phyloP scores from a whole-genome alignment of 2,888 invertebrate species.

The Pyrrhia umbra region DNA sequence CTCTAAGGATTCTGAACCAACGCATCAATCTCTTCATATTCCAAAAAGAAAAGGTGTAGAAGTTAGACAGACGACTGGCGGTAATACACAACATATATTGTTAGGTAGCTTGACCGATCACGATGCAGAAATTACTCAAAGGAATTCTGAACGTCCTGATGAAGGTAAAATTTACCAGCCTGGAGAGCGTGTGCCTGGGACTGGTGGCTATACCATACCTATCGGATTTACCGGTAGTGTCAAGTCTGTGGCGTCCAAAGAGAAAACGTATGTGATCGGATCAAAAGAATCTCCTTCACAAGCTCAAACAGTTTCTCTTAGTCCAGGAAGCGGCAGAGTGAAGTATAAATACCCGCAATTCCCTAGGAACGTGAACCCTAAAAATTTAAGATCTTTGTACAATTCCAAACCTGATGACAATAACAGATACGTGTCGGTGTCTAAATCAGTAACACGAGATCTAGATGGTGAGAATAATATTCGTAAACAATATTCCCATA shows the following conservation, averaged over 20 bases:
- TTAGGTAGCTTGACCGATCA: slow-evolving; percentile 90
- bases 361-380: slow-evolving; percentile 76
- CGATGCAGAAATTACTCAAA: slow-evolving; percentile 91
- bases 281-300: slow-evolving; percentile 91
- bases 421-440: slow-evolving; percentile 94
- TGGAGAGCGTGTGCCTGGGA: slow-evolving; percentile 92
- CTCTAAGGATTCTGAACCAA: slow-evolving; percentile 79
- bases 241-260: slow-evolving; percentile 91
- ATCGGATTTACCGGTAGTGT: slow-evolving; percentile 92
- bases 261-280: slow-evolving; percentile 90
- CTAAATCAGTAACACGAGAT: slow-evolving; percentile 94
- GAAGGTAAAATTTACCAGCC: slow-evolving; percentile 91
- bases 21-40: slow-evolving; percentile 79
- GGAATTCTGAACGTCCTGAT: slow-evolving; percentile 86
- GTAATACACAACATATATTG: slow-evolving; percentile 91
- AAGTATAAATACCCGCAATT: slow-evolving; percentile 78
- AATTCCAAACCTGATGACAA: slow-evolving; percentile 83
- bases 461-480: slow-evolving; percentile 91
- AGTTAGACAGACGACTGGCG: slow-evolving; percentile 86
- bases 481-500: slow-evolving; percentile 93
- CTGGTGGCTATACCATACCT: slow-evolving; percentile 92
- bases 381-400: slow-evolving; percentile 80
- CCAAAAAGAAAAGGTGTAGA: slow-evolving; percentile 79
- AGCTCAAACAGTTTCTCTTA: slow-evolving; percentile 91
- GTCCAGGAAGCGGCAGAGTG: slow-evolving; percentile 87